These are phyloP conservation scores for Asarcornis scutulata DNA, from an alignment of 2,113 vertebrate genomes.

Conservation along the genomic window DNA sequence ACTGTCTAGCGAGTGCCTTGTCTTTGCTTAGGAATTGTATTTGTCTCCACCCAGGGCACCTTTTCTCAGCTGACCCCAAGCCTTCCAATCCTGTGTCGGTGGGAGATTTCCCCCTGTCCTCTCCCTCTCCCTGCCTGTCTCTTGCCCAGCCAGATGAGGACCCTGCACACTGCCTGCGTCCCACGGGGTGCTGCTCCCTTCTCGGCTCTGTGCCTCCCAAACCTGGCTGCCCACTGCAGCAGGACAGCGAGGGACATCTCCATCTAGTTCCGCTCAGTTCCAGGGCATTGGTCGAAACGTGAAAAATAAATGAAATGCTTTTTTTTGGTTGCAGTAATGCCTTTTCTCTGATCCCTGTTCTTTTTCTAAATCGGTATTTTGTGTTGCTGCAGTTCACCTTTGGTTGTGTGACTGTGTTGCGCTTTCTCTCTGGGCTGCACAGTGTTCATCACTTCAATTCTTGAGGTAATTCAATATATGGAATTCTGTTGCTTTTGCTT, in stretches of 20 bases:
- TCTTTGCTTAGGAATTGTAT: background rate
- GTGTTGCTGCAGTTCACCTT: background rate
- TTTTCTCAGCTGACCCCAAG: background rate
- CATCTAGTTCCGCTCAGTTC: background rate
- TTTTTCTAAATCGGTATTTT: background rate
- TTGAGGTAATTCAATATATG: background rate
- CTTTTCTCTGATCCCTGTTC: background rate
- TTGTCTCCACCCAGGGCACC: background rate
- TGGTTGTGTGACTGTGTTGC: background rate
- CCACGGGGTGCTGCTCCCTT: background rate
- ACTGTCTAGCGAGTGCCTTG: background rate
- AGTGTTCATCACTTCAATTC: accelerated
- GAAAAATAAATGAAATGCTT: background rate
- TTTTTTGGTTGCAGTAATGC: background rate
- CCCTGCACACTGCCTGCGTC: background rate
- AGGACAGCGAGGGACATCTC: background rate
- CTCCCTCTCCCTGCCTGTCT: background rate
- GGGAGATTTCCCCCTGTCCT: background rate
- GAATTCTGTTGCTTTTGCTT: background rate
- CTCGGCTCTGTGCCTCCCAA: background rate
- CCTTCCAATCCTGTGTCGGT: background rate
- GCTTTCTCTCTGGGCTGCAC: background rate
- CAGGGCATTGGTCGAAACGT: background rate
- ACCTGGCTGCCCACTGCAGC: background rate
- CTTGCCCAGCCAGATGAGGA: background rate